Base-by-base conservation (phyloP, 2,888 invertebrate species). In the Cerceris ruficornis region DNA sequence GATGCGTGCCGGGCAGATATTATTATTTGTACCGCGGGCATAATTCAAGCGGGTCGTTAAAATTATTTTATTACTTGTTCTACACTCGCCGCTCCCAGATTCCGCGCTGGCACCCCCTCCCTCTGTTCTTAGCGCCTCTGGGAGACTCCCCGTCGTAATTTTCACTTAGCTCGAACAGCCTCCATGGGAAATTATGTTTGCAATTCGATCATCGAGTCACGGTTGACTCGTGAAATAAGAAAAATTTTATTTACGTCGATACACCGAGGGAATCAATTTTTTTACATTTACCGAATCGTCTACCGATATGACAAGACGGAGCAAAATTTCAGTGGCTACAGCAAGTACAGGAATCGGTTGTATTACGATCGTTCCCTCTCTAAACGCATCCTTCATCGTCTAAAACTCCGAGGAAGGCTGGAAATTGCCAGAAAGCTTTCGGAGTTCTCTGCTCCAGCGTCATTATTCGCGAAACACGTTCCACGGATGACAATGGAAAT, bases 41-140 rank as follows among this genome's bases (percentile, higher is more conserved):
- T 91, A 91, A 91, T 90, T 91, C 91, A 91, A 88, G 84, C 80
- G 85, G 89, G 88, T 91, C 91, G 91, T 90, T 89, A 89, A 90
- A 91, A 90, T 91, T 91, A 91, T 91, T 90, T 90, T 90, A 89
- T 90, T 89, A 89, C 90, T 87, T 88, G 90, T 88, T 88, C 87
- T 88, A 87, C 87, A 83, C 82, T 71, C 82, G 75, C 68, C 81
- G 84, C 81, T 86, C 83, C 77, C 86, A 75, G 81, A 84, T 86
- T 84, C 77, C 86, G 81, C 81, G 55, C 60, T 52, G 65, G 50
- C 79, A 60, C 69, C 74, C 75, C 52, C 66, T 60, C 52, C 46
- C 50, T 13, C 17, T 17, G 46, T 52, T 15, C 39, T 58, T 69
- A 54, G 52, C 46, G 46, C 43, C 59, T 57, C 49, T 68, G 59